Conservation (phyloP, 2,113 vertebrate genomes). For the Pluvianellus socialis region DNA sequence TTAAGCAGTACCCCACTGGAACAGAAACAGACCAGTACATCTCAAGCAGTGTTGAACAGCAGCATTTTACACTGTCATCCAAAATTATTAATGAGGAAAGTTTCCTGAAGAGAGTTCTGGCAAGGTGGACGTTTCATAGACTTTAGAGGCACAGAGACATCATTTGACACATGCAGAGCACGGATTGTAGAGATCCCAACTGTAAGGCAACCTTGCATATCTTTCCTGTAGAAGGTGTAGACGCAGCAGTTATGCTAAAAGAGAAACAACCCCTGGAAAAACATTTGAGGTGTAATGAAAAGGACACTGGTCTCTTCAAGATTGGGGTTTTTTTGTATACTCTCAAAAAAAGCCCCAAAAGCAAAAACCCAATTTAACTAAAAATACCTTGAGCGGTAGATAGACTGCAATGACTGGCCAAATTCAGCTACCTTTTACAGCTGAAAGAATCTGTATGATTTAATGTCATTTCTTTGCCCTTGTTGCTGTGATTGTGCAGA, state of each 20-base stretch:
- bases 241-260: neutral
- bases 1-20: neutral
- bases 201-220: neutral
- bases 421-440: neutral
- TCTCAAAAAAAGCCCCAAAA: neutral
- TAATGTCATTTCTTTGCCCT: neutral
- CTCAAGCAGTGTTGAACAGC: neutral
- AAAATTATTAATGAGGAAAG: neutral
- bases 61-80: neutral
- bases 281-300: neutral
- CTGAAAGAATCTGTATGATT: neutral
- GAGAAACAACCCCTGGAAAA: neutral
- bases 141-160: neutral
- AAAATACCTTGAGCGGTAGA: neutral
- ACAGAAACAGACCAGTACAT: neutral
- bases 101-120: neutral
- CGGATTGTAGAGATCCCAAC: neutral
- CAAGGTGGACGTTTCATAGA: neutral
- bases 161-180: neutral
- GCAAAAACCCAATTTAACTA: neutral
- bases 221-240: neutral
- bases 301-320: neutral
- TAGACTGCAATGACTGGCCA: neutral
- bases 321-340: neutral
- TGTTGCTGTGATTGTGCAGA: neutral